Evolutionary conservation across 2,797 vertebrate genomes (phyloP).

Genomic region (Periophthalmus magnuspinnatus): DNA sequence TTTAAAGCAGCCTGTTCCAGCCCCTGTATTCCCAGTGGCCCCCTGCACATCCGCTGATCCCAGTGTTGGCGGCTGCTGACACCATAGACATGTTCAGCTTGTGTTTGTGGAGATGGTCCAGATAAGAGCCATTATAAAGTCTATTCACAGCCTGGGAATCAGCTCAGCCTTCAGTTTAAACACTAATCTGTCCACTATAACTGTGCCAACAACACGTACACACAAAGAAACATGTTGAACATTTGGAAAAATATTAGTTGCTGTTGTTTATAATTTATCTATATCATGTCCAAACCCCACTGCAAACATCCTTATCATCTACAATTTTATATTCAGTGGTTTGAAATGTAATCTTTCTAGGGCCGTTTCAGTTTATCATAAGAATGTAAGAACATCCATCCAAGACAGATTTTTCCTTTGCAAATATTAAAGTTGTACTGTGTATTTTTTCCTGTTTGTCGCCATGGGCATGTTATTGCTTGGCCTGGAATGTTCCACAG

Average conservation of each 20-base stretch:
- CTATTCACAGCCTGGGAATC: constrained; percentile 60
- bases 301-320: neutral
- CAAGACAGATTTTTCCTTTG: neutral
- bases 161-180: constrained; percentile 59
- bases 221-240: neutral
- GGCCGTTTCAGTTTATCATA: neutral
- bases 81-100: constrained; percentile 24
- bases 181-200: constrained; percentile 48
- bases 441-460: neutral
- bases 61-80: constrained; percentile 43
- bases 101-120: constrained; percentile 26
- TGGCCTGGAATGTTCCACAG: neutral
- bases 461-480: neutral
- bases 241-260: neutral
- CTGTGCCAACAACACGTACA: constrained; percentile 3
- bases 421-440: no score
- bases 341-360: neutral
- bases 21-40: constrained; percentile 1
- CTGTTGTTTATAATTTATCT: neutral
- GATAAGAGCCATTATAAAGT: constrained; percentile 42
- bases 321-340: neutral
- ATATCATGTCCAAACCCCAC: neutral
- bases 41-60: constrained; percentile 11
- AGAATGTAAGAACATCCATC: neutral
- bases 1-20: neutral